Base-by-base conservation (phyloP, 1,140 invertebrate species). In the Chironomus tepperi region DNA sequence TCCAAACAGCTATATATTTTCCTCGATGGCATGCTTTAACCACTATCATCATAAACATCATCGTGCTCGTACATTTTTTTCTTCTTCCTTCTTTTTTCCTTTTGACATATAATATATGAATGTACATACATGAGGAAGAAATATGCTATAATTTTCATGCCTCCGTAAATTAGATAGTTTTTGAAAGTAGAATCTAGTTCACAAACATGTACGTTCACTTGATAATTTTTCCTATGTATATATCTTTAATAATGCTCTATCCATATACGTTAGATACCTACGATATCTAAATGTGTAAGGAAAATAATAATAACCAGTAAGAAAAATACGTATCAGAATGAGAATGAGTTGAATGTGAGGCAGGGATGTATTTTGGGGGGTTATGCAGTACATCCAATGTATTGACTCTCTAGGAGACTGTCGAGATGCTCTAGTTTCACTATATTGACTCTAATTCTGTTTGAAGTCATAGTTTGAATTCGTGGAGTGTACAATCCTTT, bases 91-190 rank as follows among this genome's bases (percentile, higher is more conserved):
- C 2, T 47, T 7, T 47, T 47, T 7, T 9, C 43, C 43, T 47
- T 47, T 47, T 47, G 43, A 2, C 15, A 47, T 47, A 15, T 34
- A 2, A 34, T 34, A 34, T 34, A 34, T 34, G 24, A 34, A 34
- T 34, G 24, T 34, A 34, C n/a, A n/a, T 34, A 47, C 43, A n/a
- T n/a, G 43, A 10, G 43, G 43, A 47, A 47, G 15, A 47, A 47
- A 34, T 10, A 47, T 47, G 43, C 43, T 47, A 47, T 47, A 15
- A 47, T 47, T 67, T 67, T 67, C 16, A 16, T 67, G 64, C 64
- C 7, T 67, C n/a, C 64, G n/a, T 18, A 67, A 67, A 67, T 67
- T 67, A 16, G 64, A 67, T 67, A 18, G 64, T 67, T 67, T 34
- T 47, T 47, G 43, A 47, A 16, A 15, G 64, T 16, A 67, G 18